Percentiles rank a stretch among this genome's conserved stretches.
Conservation (phyloP, 1,140 invertebrate species). For the Pararge aegeria region DNA sequence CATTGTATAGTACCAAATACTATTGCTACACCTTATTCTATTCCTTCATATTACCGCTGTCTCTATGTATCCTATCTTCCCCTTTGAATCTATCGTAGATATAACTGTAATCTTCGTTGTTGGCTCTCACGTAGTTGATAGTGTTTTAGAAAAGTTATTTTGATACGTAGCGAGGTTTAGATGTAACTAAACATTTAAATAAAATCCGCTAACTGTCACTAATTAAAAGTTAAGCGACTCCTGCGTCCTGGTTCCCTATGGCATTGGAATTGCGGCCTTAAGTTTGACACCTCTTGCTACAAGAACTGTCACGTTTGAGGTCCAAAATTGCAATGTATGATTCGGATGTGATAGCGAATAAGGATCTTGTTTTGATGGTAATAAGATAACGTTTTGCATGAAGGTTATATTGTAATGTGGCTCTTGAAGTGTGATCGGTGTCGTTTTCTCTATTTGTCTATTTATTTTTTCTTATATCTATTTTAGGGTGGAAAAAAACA, state of each 20-base stretch:
- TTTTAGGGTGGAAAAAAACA: conserved; percentile 40
- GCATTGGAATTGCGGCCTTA: neutral
- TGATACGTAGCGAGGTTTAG: conserved; percentile 67
- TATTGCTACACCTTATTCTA: neutral
- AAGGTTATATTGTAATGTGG: conserved; percentile 31
- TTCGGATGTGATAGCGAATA: conserved; percentile 2
- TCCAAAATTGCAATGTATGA: neutral
- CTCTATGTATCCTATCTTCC: conserved; percentile 32
- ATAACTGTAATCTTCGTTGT: conserved; percentile 68
- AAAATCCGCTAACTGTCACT: conserved; percentile 66
- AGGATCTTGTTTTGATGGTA: neutral
- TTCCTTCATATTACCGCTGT: conserved; percentile 21
- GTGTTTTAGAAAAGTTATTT: conserved; percentile 68
- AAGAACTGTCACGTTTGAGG: neutral
- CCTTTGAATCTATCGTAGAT: conserved; percentile 57
- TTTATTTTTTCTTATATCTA: conserved; percentile 34
- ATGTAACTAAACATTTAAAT: conserved; percentile 49
- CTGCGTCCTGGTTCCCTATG: neutral
- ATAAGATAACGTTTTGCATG: conserved; percentile 43
- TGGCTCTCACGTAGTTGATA: conserved; percentile 62
- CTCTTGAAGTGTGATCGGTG: conserved; percentile 63
- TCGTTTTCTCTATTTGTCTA: conserved; percentile 62
- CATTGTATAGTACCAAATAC: too few species aligned
- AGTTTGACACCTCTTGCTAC: neutral
- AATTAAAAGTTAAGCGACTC: conserved; percentile 55